These are phyloP conservation scores for Neogobius melanostomus DNA, from an alignment of 2,113 vertebrate species.

Conservation along the genomic window DNA sequence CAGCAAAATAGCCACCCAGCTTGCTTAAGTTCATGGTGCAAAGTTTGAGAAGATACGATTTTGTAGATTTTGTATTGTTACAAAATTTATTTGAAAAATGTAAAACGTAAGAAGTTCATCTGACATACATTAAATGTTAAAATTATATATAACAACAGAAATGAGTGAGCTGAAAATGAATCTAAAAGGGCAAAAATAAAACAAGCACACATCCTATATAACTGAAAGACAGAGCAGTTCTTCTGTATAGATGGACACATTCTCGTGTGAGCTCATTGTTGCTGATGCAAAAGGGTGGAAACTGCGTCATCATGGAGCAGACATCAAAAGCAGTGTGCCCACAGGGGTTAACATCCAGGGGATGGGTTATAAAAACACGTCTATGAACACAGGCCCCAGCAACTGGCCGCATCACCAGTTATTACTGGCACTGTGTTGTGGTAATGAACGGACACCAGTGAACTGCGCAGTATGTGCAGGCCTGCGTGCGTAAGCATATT, in stretches of 20 bases:
- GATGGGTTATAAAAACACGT: conserved; percentile 64
- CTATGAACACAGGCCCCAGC: conserved; percentile 51
- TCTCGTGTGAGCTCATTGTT: conserved; percentile 60
- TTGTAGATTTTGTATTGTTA: no score
- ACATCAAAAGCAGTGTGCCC: conserved; percentile 60
- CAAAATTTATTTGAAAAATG: no score
- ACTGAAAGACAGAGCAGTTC: conserved; percentile 9
- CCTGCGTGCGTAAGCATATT: conserved; percentile 32
- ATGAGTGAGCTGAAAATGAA: neutral
- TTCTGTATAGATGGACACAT: conserved; percentile 31
- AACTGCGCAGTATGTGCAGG: conserved; percentile 31
- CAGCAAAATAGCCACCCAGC: conserved; percentile 3
- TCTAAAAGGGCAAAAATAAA: neutral
- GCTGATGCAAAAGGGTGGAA: conserved; percentile 49
- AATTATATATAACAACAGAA: neutral
- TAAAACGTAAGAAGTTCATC: neutral
- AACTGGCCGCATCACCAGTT: conserved; percentile 40
- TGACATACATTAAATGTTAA: neutral
- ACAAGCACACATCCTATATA: neutral
- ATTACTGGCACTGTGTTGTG: conserved; percentile 50
- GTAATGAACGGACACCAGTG: conserved; percentile 54
- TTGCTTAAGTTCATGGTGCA: no score
- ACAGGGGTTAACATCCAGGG: conserved; percentile 53
- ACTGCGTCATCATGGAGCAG: conserved; percentile 53
- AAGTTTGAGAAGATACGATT: no score